Evolutionary conservation across 2,888 invertebrate species (phyloP), one percentile per base, ranked within the genome.

Genomic region (Eurytoma californica): DNA sequence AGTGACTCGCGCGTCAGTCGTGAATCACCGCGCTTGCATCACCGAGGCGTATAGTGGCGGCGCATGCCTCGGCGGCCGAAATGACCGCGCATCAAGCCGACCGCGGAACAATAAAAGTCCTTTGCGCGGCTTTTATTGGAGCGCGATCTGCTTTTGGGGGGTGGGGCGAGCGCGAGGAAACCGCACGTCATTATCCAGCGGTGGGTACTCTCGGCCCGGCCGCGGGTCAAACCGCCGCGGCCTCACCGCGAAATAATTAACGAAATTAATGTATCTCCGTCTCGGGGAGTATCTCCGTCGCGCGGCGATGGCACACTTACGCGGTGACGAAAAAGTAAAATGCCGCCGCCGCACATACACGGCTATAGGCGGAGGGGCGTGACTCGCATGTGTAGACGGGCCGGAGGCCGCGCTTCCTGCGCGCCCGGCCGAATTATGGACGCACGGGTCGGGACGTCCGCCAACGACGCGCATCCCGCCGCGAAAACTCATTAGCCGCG

Each of bases 401-500:
- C 39, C 30, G 18, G 2, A 20, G 55, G 3, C 13, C 20, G 28
- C 18, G n/a, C 20, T 24, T 51, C 60, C 20, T 65, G 55, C 28
- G 57, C 63, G 16, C 47, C n/a, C 57, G 69, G 65, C 69, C 70
- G 53, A 77, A 70, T 70, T 77, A 77, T 70, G 20, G 47, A 65
- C 57, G 24, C 18, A 18, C 58, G n/a, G 5, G 18, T 9, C 20
- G 12, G 9, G 9, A 16, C n/a, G n/a, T 55, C 7, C 58, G 24
- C 2, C 24, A 20, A 13, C 3, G 24, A 4, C 58, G 2, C 24
- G 24, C 58, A 24, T 9, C 49, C 0, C 51, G 30, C 77, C 70
- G 20, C 65, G 58, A 65, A 77, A 77, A 77, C 49, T 65, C 65
- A 70, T 77, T 77, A 77, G 49, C 55, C 57, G 7, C 20, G 24